Percentiles rank a stretch among this genome's conserved stretches.
Evolutionary conservation across 2,888 invertebrate species (phyloP).

Genomic region (Oxystoma pomonae): DNA sequence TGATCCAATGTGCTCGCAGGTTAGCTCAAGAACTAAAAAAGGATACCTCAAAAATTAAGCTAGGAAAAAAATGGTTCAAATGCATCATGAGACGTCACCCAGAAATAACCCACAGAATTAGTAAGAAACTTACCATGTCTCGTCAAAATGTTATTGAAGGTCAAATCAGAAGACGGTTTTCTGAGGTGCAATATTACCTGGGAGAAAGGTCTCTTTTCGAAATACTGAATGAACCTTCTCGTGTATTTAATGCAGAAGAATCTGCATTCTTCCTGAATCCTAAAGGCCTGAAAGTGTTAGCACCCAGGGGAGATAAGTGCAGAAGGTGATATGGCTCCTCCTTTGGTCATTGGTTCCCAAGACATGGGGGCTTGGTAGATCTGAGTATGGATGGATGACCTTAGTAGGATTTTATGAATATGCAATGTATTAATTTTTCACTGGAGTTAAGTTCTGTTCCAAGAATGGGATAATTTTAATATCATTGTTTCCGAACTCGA

Average conservation of each 20-base stretch:
- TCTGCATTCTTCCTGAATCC: slow-evolving; percentile 17
- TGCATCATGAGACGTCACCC: slow-evolving; percentile 6
- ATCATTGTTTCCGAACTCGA: no score
- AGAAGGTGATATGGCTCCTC: no score
- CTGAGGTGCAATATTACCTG: slow-evolving; percentile 19
- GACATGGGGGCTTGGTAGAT: no score
- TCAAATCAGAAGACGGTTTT: slow-evolving; percentile 18
- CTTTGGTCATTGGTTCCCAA: no score
- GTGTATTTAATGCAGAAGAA: slow-evolving; percentile 20
- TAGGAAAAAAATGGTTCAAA: slow-evolving; percentile 3
- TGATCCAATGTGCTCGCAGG: neutral
- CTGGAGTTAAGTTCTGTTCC: slow-evolving; percentile 14
- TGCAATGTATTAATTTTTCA: no score
- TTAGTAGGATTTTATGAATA: no score
- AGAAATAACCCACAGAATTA: neutral
- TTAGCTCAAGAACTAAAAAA: slow-evolving; percentile 12
- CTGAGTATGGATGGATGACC: no score
- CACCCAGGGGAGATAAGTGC: no score
- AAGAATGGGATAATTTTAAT: slow-evolving; percentile 14
- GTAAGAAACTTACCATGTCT: slow-evolving; percentile 5
- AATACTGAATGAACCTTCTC: slow-evolving; percentile 16
- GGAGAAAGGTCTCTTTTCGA: slow-evolving; percentile 10
- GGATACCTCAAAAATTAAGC: no score
- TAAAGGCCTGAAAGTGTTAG: slow-evolving; percentile 17
- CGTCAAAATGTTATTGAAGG: slow-evolving; percentile 14